Evolutionary conservation across 2,797 vertebrate genomes (phyloP), one percentile per base, ranked within the genome.

Genomic region (Kryptolebias ocellatus): DNA sequence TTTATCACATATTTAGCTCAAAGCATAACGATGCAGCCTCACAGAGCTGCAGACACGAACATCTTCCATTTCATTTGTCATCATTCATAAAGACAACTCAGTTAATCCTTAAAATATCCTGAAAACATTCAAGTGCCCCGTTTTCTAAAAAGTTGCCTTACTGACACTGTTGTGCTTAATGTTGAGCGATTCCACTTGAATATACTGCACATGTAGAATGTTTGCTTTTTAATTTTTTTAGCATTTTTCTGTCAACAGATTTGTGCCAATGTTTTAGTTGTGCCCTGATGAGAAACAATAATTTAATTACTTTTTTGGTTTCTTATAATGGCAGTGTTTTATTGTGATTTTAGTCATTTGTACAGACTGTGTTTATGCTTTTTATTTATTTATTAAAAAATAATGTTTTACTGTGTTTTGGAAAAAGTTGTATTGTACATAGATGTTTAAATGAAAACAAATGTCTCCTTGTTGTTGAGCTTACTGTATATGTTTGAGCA

Each of bases 301-400:
- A 12, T 76, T 58, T 64, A 28, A 45, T 69, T 66, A n/a, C 47
- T 79, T 18, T 76, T 66, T n/a, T 20, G 51, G 63, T 59, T 80
- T 72, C 37, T 39, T 51, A 16, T 59, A 31, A 39, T 34, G 53
- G 60, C 76, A 75, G 78, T 76, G 65, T 85, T 76, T 69, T 52
- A n/a, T 69, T 72, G 57, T 70, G 55, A 73, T 59, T 70, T 74
- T 50, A 76, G 56, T 64, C 66, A 58, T 62, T 27, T 89, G 73
- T 81, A 78, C 50, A 83, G 76, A 76, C 28, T 34, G 67, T 77
- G 53, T 78, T 60, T 80, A 60, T 74, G 73, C 67, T 74, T 80
- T 17, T 64, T 87, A 84, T 83, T 86, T 85, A 93, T 92, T 86
- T 83, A 91, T 90, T 90, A 60, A 39, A 66, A 56, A 63, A 67